Percentiles rank a stretch among this genome's conserved stretches.
These are phyloP conservation scores for Nothocercus nigrocapillus DNA, from an alignment of 2,113 vertebrate species.

Conservation along the genomic window DNA sequence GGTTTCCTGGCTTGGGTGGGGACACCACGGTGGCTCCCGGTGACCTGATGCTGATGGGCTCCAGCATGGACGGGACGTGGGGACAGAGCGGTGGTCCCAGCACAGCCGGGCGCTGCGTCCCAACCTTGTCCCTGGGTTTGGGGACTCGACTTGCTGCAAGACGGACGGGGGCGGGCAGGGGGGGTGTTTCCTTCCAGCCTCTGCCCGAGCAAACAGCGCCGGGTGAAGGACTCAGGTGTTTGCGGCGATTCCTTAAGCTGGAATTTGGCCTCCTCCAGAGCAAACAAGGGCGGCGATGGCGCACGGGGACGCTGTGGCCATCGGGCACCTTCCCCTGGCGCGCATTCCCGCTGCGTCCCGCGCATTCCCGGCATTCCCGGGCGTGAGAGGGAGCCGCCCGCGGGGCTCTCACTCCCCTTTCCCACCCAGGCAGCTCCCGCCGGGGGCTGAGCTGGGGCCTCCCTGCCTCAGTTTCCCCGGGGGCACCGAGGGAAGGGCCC, in stretches of 20 bases:
- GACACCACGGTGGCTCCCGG: not conserved
- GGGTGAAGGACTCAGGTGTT: not conserved
- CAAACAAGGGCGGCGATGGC: not conserved
- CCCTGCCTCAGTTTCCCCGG: not conserved
- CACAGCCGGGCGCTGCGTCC: too few relatives aligned
- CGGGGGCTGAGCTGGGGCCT: not conserved
- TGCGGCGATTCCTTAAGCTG: not conserved
- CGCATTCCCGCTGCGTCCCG: not conserved
- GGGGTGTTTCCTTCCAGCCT: not conserved
- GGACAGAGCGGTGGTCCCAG: too few relatives aligned
- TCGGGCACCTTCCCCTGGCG: not conserved
- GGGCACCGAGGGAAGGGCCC: too few relatives aligned
- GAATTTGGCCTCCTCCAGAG: not conserved
- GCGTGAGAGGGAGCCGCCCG: not conserved
- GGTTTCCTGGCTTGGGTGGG: not conserved
- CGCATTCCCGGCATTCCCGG: not conserved
- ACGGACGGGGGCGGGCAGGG: too few relatives aligned
- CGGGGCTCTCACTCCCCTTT: not conserved
- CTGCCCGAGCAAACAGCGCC: not conserved
- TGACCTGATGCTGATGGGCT: not conserved
- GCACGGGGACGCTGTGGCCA: too few relatives aligned
- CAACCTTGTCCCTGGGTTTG: too few relatives aligned
- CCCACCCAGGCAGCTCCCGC: not conserved
- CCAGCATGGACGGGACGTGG: too few relatives aligned
- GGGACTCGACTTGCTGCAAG: too few relatives aligned